Conservation (phyloP, 2,888 invertebrate genomes). For the Syrista parreyssii region DNA sequence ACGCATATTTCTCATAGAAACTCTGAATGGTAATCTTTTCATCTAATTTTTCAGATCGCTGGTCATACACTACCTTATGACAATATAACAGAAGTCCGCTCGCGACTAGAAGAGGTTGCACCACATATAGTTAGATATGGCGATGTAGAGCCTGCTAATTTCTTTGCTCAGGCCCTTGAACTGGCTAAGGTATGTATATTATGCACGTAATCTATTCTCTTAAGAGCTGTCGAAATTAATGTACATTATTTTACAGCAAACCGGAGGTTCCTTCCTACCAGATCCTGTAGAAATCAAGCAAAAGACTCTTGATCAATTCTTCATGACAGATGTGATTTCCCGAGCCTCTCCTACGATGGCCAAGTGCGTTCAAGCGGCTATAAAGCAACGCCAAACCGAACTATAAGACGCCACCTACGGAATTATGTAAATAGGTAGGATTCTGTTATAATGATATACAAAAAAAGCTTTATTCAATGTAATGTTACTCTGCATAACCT, state of each 20-base stretch:
- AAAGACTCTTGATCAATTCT: conserved; percentile 85
- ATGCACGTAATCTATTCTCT: not conserved
- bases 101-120: conserved; percentile 84
- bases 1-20: not conserved
- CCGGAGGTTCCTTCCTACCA: conserved; percentile 40
- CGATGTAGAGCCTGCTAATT: conserved; percentile 85
- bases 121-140: conserved; percentile 91
- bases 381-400: conserved; percentile 71
- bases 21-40: not conserved
- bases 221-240: not conserved
- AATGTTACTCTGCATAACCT: not conserved
- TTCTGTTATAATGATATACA: conserved; percentile 38
- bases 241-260: conserved; percentile 35
- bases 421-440: conserved; percentile 41
- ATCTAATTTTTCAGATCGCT: conserved; percentile 65
- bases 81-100: conserved; percentile 82
- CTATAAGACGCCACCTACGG: conserved; percentile 13
- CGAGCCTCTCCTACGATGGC: conserved; percentile 99
- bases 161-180: conserved; percentile 82
- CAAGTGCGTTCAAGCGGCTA: conserved; percentile 93
- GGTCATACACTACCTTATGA: conserved; percentile 87
- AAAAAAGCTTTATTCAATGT: conserved; percentile 8
- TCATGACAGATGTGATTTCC: conserved; percentile 96
- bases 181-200: conserved; percentile 71
- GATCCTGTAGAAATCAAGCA: conserved; percentile 76